These are phyloP conservation scores for Pluvianellus socialis DNA, from an alignment of 2,113 vertebrate species.

Conservation along the genomic window DNA sequence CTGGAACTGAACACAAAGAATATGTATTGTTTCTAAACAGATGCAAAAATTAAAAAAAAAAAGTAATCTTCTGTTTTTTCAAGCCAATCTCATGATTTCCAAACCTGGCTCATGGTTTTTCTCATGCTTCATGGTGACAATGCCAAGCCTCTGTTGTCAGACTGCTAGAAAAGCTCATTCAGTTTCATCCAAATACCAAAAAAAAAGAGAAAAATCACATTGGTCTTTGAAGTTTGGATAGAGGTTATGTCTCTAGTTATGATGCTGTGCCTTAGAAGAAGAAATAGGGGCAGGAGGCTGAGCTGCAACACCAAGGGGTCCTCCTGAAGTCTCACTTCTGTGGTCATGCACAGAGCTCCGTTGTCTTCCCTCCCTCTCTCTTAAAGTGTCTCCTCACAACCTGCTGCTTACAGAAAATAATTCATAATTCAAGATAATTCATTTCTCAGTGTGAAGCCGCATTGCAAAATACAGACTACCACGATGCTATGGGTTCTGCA, in stretches of 20 bases:
- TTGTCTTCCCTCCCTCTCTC: not conserved
- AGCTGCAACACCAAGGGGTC: not conserved
- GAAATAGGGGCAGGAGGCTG: not conserved
- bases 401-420: not conserved
- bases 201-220: not conserved
- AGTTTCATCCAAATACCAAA: not conserved
- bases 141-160: slow-evolving; percentile 20
- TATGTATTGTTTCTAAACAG: slow-evolving; percentile 50
- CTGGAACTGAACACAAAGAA: slow-evolving; percentile 16
- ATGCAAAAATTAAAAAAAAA: not conserved
- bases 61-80: not conserved
- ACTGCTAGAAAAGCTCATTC: not conserved
- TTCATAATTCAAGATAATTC: not conserved
- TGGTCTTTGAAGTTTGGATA: not conserved
- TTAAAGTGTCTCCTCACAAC: not conserved
- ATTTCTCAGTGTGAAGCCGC: not conserved
- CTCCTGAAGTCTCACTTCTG: not conserved
- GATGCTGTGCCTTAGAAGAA: not conserved
- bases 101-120: slow-evolving; percentile 24
- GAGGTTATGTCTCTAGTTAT: not conserved
- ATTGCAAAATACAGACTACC: not conserved
- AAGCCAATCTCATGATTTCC: slow-evolving; percentile 7
- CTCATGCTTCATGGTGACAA: slow-evolving; percentile 39
- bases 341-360: not conserved
- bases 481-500: not conserved